A percentile compares a stretch with the other conserved stretches of the same genome.
Evolutionary conservation across 2,797 vertebrate genomes (phyloP).

Genomic region (Catharus ustulatus): DNA sequence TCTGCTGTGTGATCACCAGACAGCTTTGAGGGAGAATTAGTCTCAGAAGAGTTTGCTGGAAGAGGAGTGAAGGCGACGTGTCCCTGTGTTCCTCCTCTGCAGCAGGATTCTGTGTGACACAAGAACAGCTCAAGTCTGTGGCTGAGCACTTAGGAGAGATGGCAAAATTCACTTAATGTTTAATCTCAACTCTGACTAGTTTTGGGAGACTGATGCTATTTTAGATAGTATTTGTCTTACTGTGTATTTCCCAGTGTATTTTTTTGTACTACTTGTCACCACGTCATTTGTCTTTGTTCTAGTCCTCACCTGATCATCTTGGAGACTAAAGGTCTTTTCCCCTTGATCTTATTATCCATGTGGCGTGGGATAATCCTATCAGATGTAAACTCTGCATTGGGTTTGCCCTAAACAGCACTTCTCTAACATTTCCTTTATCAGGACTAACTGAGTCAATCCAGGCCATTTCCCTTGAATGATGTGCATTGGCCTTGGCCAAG

Average conservation of each 20-base stretch:
- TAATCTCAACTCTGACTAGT: background rate
- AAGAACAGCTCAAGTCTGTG: background rate
- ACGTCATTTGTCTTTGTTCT: background rate
- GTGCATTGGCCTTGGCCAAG: background rate
- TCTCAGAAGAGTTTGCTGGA: background rate
- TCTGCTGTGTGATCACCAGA: background rate
- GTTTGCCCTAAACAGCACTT: background rate
- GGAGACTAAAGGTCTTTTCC: background rate
- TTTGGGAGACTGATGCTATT: background rate
- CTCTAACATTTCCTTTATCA: background rate
- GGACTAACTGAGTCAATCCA: background rate
- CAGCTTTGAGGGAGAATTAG: background rate
- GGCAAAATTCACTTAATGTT: background rate
- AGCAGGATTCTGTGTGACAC: background rate
- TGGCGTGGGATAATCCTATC: background rate
- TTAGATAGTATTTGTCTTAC: background rate
- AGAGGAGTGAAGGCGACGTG: fast-evolving
- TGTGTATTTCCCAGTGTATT: background rate
- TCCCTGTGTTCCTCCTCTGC: background rate
- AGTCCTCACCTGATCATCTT: background rate
- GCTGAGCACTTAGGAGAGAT: background rate
- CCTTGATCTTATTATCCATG: background rate
- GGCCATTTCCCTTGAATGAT: background rate
- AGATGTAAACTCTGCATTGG: background rate
- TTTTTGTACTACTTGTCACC: background rate